Conservation (phyloP, 2,797 vertebrate genomes). For the Myotis vivesi region DNA sequence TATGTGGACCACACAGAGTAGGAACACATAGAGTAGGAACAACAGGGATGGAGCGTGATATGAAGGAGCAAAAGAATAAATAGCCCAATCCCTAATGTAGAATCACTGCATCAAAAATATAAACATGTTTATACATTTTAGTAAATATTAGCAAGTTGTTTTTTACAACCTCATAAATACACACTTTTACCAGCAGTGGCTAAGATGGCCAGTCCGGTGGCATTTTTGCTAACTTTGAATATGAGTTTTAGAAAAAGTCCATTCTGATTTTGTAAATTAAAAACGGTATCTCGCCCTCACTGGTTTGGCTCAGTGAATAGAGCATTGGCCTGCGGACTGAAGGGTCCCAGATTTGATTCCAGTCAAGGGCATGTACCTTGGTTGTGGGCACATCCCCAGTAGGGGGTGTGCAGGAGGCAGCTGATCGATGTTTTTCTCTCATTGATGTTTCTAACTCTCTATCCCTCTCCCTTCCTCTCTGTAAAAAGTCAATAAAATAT, state of each 20-base stretch:
- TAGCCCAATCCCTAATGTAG: not conserved
- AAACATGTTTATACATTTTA: not conserved
- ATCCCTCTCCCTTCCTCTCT: too few species aligned
- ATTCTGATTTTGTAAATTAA: conserved; percentile 24
- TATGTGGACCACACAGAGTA: not conserved
- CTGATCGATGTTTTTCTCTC: too few species aligned
- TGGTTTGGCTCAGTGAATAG: too few species aligned
- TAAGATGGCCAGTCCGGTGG: not conserved
- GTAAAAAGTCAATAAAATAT: too few species aligned
- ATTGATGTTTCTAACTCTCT: too few species aligned
- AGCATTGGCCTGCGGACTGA: too few species aligned
- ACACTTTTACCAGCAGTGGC: not conserved
- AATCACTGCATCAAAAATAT: not conserved
- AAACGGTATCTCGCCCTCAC: not conserved
- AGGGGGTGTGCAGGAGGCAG: too few species aligned
- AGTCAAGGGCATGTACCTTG: too few species aligned
- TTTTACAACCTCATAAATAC: not conserved
- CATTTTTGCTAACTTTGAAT: not conserved
- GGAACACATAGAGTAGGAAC: not conserved
- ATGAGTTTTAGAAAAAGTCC: not conserved
- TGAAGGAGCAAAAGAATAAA: not conserved
- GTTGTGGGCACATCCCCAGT: too few species aligned
- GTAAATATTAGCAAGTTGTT: not conserved
- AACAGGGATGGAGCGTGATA: not conserved
- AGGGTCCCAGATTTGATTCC: too few species aligned